A percentile compares a stretch with the other conserved stretches of the same genome.
These are phyloP conservation scores for Gavia stellata DNA, from an alignment of 2,113 vertebrate genomes.

Conservation along the genomic window DNA sequence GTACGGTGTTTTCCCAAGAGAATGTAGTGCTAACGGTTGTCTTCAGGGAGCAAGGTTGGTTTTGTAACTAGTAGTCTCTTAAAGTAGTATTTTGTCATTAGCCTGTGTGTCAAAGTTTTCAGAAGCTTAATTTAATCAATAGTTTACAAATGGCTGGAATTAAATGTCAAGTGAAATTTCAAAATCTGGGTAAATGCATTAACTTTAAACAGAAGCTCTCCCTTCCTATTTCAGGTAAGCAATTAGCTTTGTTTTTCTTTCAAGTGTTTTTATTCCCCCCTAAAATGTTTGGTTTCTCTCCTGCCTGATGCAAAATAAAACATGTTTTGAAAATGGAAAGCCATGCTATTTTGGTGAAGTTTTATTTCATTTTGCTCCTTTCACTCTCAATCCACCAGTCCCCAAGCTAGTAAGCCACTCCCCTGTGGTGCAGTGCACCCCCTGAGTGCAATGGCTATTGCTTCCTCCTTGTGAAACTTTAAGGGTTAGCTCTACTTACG, in stretches of 20 bases:
- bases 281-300: neutral
- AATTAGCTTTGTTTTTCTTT: neutral
- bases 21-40: neutral
- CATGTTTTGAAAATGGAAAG: neutral
- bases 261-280: neutral
- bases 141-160: neutral
- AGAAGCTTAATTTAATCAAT: slow-evolving; percentile 7
- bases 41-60: neutral
- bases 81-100: neutral
- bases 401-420: neutral
- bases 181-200: slow-evolving; percentile 11
- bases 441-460: neutral
- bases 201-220: neutral
- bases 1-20: neutral
- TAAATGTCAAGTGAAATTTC: slow-evolving; percentile 21
- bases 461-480: neutral
- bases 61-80: neutral
- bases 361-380: neutral
- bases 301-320: neutral
- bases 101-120: neutral
- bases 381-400: neutral
- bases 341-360: neutral
- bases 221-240: neutral
- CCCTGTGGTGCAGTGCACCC: too few species aligned
- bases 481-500: neutral